Evolutionary conservation across 1,140 invertebrate species (phyloP).

Genomic region (Drosophila miranda): DNA sequence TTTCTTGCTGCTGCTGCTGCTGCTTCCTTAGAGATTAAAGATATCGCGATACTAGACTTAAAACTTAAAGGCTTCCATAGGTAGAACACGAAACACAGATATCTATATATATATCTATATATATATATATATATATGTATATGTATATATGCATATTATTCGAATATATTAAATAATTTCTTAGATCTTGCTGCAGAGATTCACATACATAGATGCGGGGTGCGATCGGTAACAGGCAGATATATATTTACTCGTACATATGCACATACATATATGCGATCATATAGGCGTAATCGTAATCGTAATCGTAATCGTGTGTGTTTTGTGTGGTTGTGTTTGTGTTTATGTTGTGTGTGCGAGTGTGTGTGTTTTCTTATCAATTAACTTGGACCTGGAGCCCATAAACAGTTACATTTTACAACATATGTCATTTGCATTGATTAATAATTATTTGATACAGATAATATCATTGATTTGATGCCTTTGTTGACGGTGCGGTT

Average conservation of each 20-base stretch:
- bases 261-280: slow-evolving; percentile 16
- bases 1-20: slow-evolving; percentile 12
- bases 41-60: slow-evolving; percentile 26
- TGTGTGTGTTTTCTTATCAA: background rate
- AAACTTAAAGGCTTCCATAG: slow-evolving; percentile 27
- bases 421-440: too few relatives aligned
- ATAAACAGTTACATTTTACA: slow-evolving; percentile 4
- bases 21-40: slow-evolving; percentile 18
- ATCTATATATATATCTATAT: slow-evolving; percentile 6
- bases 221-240: background rate
- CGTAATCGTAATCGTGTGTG: background rate
- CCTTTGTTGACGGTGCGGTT: too few relatives aligned
- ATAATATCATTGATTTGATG: too few relatives aligned
- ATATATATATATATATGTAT: slow-evolving; percentile 7
- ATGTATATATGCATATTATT: slow-evolving; percentile 3
- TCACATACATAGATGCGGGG: slow-evolving; percentile 6
- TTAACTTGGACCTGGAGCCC: too few relatives aligned
- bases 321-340: background rate
- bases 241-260: slow-evolving; percentile 1
- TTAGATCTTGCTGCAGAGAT: slow-evolving; percentile 7
- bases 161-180: slow-evolving; percentile 10
- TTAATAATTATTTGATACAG: background rate
- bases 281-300: slow-evolving; percentile 2
- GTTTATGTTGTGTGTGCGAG: background rate
- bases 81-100: slow-evolving; percentile 28